Conservation (phyloP, 2,888 invertebrate species). For the Phorcus lineatus region DNA sequence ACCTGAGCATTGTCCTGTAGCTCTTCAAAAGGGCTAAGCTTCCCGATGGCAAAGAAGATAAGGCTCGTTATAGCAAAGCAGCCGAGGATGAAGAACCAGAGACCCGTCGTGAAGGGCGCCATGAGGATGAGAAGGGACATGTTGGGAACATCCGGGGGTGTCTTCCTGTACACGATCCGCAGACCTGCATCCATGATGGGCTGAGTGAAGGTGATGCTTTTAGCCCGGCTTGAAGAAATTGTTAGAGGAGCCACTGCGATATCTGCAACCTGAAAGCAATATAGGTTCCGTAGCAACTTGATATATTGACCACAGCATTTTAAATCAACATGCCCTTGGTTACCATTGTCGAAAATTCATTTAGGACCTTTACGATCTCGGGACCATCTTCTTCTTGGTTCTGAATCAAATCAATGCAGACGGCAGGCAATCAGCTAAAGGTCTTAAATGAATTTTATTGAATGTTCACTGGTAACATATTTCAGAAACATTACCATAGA, state of each 20-base stretch:
- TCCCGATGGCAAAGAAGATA: conserved; percentile 41
- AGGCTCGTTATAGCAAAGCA: conserved; percentile 35
- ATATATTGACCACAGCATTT: too few relatives aligned
- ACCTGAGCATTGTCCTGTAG: conserved; percentile 38
- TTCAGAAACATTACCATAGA: too few relatives aligned
- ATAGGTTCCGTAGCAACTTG: background rate
- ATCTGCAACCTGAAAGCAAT: conserved; percentile 39
- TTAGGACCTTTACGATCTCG: too few relatives aligned
- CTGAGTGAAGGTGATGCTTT: conserved; percentile 41
- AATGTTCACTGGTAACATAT: too few relatives aligned
- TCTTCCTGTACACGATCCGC: conserved; percentile 42
- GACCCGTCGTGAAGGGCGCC: conserved; percentile 33
- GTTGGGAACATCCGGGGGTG: background rate
- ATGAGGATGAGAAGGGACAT: conserved; percentile 27
- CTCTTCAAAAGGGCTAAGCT: conserved; percentile 49
- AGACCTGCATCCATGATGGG: conserved; percentile 44
- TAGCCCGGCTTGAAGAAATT: conserved; percentile 34
- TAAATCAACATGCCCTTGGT: too few relatives aligned
- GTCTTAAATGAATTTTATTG: too few relatives aligned
- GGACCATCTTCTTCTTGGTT: too few relatives aligned
- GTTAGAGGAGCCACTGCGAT: conserved; percentile 48
- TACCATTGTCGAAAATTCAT: too few relatives aligned
- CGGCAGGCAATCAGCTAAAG: too few relatives aligned
- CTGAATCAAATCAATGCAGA: too few relatives aligned
- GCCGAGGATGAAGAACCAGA: conserved; percentile 43